Base-by-base conservation (phyloP, 2,113 vertebrate species). In the Eclectus roratus region DNA sequence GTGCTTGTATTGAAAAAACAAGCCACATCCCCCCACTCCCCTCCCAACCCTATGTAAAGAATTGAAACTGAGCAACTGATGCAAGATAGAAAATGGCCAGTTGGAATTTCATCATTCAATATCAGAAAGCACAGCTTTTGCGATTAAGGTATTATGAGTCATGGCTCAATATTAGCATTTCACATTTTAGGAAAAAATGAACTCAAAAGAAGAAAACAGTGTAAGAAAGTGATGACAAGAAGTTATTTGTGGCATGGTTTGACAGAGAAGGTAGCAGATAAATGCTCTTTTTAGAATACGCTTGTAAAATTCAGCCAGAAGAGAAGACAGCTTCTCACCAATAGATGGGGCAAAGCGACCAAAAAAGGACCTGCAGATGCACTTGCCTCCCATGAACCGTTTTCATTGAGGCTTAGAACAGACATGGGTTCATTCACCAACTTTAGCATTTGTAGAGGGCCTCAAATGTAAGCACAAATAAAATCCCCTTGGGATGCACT, bases 271-370 rank as follows among this genome's bases (percentile, higher is more conserved):
- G 15, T 8, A 74, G 20, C 52, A 88, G 35, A 7, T 24, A 58
- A 64, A 1, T 1, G 0, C 24, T 44, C 23, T 49, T 80, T 43
- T 41, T 4, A 60, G 24, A 85, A 61, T 3, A 35, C 1, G 8
- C 4, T 13, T 2, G 1, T 31, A 23, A 66, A 69, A 82, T n/a
- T n/a, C 43, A 88, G 9, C 17, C 31, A 63, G 43, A 65, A 39
- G 9, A 37, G 18, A n/a, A 43, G 31, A 28, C 31, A 68, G 13
- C 4, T 18, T 92, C 23, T 94, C 35, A 87, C 84, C 97, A 77
- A 70, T 73, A 97, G 96, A 94, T 89, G 97, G 95, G 5, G 95
- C 69, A 90, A 82, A 80, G 23, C 0, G 3, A 92, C 27, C 68
- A 80, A 17, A 65, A 94, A 95, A 91, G 4, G n/a, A 78, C 13